Conservation (phyloP, 2,888 invertebrate genomes). For the Lepeophtheirus nordmannii region DNA sequence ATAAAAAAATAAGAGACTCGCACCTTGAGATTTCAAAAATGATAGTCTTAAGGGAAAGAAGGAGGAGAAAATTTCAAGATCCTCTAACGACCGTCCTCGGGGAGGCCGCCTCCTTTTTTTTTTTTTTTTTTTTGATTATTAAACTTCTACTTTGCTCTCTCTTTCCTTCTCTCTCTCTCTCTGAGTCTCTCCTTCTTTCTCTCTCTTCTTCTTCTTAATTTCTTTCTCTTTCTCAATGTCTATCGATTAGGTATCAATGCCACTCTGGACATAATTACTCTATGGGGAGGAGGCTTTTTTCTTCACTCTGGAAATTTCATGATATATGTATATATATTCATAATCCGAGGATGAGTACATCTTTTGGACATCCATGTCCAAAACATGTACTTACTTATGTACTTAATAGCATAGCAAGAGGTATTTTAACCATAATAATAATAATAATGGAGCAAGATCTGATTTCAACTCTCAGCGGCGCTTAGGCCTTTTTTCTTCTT, state of each 20-base stretch:
- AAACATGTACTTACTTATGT: too few relatives aligned
- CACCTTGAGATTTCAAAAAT: constrained; percentile 7
- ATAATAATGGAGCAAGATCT: background rate
- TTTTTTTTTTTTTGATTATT: background rate
- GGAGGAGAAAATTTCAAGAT: background rate
- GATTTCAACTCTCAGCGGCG: background rate
- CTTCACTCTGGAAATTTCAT: too few relatives aligned
- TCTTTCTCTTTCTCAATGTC: too few relatives aligned
- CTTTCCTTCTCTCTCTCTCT: background rate
- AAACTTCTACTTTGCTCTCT: background rate
- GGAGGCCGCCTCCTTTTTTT: background rate
- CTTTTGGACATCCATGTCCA: too few relatives aligned
- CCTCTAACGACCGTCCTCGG: background rate
- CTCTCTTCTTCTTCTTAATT: too few relatives aligned
- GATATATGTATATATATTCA: too few relatives aligned
- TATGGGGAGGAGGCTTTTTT: too few relatives aligned
- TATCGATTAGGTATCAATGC: too few relatives aligned
- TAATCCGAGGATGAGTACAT: too few relatives aligned
- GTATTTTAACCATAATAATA: background rate
- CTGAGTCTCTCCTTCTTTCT: background rate
- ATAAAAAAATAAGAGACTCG: constrained; percentile 5
- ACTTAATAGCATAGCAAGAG: too few relatives aligned
- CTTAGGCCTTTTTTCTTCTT: background rate
- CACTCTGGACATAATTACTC: too few relatives aligned
- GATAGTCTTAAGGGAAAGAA: constrained; percentile 5